Evolutionary conservation across 2,888 invertebrate species (phyloP).

Genomic region (Ennomos erosarius): DNA sequence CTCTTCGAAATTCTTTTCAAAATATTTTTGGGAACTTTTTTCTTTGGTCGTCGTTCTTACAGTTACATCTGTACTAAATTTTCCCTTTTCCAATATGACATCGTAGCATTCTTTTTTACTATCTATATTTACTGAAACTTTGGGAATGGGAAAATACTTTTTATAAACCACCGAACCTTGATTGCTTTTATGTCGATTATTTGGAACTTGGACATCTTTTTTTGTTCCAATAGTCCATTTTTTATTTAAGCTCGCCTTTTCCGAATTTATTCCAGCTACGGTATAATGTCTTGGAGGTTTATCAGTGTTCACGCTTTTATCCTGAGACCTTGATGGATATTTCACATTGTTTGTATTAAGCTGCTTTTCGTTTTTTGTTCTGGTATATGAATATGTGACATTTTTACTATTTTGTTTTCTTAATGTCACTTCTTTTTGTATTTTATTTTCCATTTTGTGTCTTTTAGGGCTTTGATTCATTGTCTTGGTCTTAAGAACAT

Average conservation of each 20-base stretch:
- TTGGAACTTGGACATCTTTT: constrained; percentile 7
- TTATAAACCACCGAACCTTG: constrained; percentile 39
- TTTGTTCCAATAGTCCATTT: background rate
- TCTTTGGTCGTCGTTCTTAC: constrained; percentile 56
- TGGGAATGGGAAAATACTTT: constrained; percentile 49
- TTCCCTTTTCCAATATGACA: constrained; percentile 56
- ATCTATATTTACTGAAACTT: constrained; percentile 65
- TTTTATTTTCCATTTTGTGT: background rate
- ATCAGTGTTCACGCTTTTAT: constrained; percentile 6
- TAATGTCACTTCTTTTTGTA: constrained; percentile 1
- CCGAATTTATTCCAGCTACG: background rate
- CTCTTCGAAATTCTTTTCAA: constrained; percentile 31
- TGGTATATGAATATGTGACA: background rate
- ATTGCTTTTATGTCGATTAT: constrained; percentile 18
- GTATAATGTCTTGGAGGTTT: background rate
- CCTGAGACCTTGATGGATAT: constrained; percentile 2
- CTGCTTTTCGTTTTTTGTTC: constrained; percentile 3
- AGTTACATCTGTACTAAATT: constrained; percentile 54
- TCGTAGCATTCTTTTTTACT: constrained; percentile 64
- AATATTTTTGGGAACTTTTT: constrained; percentile 32
- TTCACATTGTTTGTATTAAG: background rate
- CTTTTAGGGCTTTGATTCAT: constrained; percentile 13
- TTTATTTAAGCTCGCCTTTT: constrained; percentile 5
- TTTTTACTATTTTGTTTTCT: constrained; percentile 6
- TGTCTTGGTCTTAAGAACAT: constrained; percentile 1